phyloP scores from a whole-genome alignment of 2,888 invertebrate species.

The Idaea aversata region DNA sequence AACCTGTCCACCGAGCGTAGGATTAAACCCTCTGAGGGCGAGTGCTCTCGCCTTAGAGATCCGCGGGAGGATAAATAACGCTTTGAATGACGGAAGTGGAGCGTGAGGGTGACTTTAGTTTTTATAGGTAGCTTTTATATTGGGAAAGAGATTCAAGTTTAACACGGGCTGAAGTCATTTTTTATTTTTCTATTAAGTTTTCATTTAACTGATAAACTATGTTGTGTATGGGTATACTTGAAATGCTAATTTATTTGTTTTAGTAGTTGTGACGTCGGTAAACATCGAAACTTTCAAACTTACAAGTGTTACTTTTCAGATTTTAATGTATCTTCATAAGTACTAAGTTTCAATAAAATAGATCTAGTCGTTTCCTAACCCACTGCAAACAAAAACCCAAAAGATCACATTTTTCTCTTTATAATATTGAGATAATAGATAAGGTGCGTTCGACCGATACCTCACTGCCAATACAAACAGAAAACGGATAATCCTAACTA shows the following conservation, averaged over 20 bases:
- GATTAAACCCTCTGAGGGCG: conserved; percentile 14
- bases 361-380: too few species aligned
- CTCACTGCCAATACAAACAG: background rate
- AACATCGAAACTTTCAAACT: too few species aligned
- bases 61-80: conserved; percentile 5
- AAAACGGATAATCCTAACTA: background rate
- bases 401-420: too few species aligned
- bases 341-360: too few species aligned
- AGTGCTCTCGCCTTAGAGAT: background rate
- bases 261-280: too few species aligned
- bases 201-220: background rate
- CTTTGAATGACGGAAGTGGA: background rate
- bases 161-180: background rate
- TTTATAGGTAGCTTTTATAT: background rate
- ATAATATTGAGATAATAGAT: background rate
- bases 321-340: too few species aligned
- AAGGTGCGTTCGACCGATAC: background rate
- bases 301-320: too few species aligned
- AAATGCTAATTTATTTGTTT: too few species aligned
- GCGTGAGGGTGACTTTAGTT: background rate
- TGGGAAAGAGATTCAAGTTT: background rate
- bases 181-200: background rate
- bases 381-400: too few species aligned
- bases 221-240: background rate
- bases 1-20: conserved; percentile 19